Conservation (phyloP, 1,140 invertebrate genomes). For the Plodia interpunctella region DNA sequence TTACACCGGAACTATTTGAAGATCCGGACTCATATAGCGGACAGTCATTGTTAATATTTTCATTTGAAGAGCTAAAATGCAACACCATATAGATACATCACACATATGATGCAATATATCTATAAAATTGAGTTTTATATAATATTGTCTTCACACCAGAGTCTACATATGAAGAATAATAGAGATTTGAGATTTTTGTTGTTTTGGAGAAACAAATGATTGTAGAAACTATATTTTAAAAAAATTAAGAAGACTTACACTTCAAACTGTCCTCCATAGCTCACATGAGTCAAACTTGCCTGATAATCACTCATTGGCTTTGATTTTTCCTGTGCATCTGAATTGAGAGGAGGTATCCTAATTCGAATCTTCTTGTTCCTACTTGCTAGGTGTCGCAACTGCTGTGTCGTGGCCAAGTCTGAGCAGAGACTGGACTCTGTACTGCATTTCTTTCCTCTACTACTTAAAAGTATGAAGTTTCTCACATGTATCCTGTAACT, state of each 20-base stretch:
- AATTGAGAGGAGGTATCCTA: constrained; percentile 35
- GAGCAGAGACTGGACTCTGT: constrained; percentile 27
- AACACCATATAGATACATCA: no score
- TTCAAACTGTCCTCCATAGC: constrained; percentile 45
- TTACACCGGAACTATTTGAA: not conserved
- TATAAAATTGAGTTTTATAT: no score
- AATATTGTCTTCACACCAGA: no score
- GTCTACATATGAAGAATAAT: no score
- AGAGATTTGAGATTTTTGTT: not conserved
- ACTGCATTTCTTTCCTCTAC: constrained; percentile 48
- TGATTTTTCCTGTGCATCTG: constrained; percentile 31
- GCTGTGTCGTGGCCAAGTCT: constrained; percentile 26
- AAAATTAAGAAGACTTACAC: constrained; percentile 46
- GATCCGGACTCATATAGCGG: constrained; percentile 9
- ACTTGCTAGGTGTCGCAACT: constrained; percentile 34
- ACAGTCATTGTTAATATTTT: constrained; percentile 17
- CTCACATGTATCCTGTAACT: constrained; percentile 42
- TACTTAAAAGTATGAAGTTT: constrained; percentile 39
- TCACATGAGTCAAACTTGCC: constrained; percentile 40
- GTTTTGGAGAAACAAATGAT: not conserved
- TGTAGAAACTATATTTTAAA: not conserved
- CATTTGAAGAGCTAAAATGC: constrained; percentile 16
- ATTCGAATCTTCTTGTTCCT: constrained; percentile 40
- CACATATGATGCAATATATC: no score
- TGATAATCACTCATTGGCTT: constrained; percentile 56